Conservation (phyloP, 2,797 vertebrate species). For the Rhinella marina region DNA sequence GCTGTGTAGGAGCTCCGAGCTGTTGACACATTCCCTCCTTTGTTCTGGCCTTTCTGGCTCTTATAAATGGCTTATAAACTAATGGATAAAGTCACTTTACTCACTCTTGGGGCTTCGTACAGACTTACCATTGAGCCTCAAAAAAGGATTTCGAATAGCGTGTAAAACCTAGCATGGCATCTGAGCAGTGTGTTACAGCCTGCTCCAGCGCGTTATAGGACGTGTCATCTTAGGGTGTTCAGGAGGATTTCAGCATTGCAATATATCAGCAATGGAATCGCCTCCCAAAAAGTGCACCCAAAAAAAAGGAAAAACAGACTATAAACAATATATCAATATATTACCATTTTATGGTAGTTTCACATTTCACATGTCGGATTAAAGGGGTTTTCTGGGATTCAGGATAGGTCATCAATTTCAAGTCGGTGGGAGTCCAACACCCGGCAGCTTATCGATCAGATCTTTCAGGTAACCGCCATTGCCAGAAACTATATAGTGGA, state of each 20-base stretch:
- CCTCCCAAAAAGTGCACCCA: too few species aligned
- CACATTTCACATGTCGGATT: too few species aligned
- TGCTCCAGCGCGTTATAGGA: background rate
- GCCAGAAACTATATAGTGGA: too few species aligned
- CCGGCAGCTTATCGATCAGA: too few species aligned
- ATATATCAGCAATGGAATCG: background rate
- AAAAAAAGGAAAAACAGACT: too few species aligned
- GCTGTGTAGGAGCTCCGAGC: slow-evolving; percentile 35
- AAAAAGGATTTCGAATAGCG: background rate
- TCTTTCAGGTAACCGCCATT: too few species aligned
- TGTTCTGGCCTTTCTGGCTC: slow-evolving; percentile 35
- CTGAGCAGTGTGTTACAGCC: background rate
- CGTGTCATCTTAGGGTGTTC: background rate
- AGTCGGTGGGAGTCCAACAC: too few species aligned
- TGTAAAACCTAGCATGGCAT: background rate
- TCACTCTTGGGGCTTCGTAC: slow-evolving; percentile 12
- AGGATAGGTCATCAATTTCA: too few species aligned
- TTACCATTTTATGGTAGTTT: too few species aligned
- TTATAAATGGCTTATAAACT: slow-evolving; percentile 1
- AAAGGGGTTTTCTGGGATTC: too few species aligned
- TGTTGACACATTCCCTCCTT: slow-evolving; percentile 42
- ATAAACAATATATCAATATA: too few species aligned
- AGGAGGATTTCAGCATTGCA: background rate
- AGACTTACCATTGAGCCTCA: background rate
- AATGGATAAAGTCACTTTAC: slow-evolving; percentile 28